Base-by-base conservation (phyloP, 2,888 invertebrate genomes). In the Perizoma affinitatum region DNA sequence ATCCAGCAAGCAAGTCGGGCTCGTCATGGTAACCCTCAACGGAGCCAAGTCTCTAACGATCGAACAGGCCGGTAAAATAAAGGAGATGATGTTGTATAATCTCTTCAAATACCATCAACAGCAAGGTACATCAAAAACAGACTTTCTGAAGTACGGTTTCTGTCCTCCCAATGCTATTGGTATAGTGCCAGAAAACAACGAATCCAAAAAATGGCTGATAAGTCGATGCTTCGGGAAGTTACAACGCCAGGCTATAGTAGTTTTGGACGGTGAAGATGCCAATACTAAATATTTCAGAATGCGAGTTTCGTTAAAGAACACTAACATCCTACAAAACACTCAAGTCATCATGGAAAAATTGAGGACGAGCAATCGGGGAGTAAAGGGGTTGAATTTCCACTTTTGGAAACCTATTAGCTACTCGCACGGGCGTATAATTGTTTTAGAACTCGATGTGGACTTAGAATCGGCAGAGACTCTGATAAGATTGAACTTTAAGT, bases 101-200 rank as follows among this genome's bases (percentile, higher is more conserved):
- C 64, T 91, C 10, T 88, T 80, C 65, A 84, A 84, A 54, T 86
- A 90, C 66, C 84, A 82, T 6, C 79, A 80, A 41, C 58, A 71
- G 5, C 73, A 72, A 0, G 86, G 83, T 5, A 49, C 36, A 3
- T 72, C 78, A 43, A 76, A 59, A 42, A 89, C 86, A 0, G 89
- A 90, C 69, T 90, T 89, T 53, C 51, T 78, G 0, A 88, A 84
- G 67, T 87, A 83, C 66, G 91, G 91, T 0, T 83, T 82, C 61
- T 78, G 78, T 46, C 66, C 75, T 36, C 88, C 89, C 0, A 84
- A 84, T 5, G 81, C 76, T 61, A 78, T 92, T 48, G 89, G 83
- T 1, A 65, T 92, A 6, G 50, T 87, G 4, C 88, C 91, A 0
- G 84, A 86, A 57, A 90, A 90, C 58, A 47, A 64, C 0, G 86